Base-by-base conservation (phyloP, 2,888 invertebrate genomes). In the Margaritifera margaritifera region DNA sequence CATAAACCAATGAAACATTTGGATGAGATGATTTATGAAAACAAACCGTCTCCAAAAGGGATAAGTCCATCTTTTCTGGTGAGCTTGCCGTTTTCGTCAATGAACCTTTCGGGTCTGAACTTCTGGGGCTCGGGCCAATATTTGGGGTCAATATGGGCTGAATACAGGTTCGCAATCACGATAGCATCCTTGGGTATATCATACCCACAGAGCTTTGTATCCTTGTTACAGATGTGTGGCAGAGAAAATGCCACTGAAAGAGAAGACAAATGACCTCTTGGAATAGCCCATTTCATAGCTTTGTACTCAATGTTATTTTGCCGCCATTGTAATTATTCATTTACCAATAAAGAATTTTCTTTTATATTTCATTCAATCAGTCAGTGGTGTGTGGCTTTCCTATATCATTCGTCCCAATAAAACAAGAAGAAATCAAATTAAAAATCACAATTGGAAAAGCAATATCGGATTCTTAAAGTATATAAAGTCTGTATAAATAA, bases 91-190 rank as follows among this genome's bases (percentile, higher is more conserved):
- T 75, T 72, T 0, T 61, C 66, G 57, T 81, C 78, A 4, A 87
- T 70, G 69, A 86, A 88, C 54, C 86, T 71, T 15, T 81, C 82
- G 6, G 88, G 88, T 19, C 71, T 54, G 63, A 88, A 86, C 19
- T 72, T 66, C 4, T 78, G 62, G 0, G 84, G 85, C 52, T 82
- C 70, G 0, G 78, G 72, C 87, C 87, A 87, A 58, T 85, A 81
- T 51, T 80, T 81, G 0, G 81, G 73, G 63, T 87, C 86, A 27
- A 73, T 72, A 70, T 86, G 87, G 6, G 83, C 84, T 0, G 85
- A 83, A 62, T 83, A 80, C 1, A 86, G 61, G 65, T 85, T 86
- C n/a, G 84, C 82, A 6, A 86, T 79, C 5, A 87, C 75, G 31
- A 85, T 78, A 19, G 84, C 69, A 19, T 80, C 83, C 60, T 81